phyloP scores from a whole-genome alignment of 2,888 invertebrate genomes.

The Herminia tarsipennalis region DNA sequence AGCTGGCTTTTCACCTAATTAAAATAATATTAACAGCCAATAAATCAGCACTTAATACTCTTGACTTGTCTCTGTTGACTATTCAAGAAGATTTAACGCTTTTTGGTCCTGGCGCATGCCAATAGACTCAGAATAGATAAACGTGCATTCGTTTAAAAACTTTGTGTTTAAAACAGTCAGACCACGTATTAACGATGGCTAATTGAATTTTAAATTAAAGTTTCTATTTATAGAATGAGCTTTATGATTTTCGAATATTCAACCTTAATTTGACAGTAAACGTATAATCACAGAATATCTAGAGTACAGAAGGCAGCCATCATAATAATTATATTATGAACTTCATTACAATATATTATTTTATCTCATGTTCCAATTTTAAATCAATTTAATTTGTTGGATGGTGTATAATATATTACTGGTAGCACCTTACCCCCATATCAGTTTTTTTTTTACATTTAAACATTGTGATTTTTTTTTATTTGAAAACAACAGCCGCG shows the following conservation, averaged over 20 bases:
- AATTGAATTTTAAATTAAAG: conserved; percentile 59
- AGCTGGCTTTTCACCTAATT: background rate
- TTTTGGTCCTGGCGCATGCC: conserved; percentile 38
- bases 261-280: background rate
- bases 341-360: too few relatives aligned
- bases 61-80: conserved; percentile 1
- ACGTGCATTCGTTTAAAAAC: conserved; percentile 3
- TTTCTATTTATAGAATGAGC: conserved; percentile 4
- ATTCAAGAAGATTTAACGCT: conserved; percentile 12
- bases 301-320: too few relatives aligned
- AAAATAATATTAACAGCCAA: conserved; percentile 5
- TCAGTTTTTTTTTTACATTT: too few relatives aligned
- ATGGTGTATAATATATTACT: too few relatives aligned
- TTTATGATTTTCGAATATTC: conserved; percentile 4
- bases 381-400: too few relatives aligned
- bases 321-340: too few relatives aligned
- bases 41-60: conserved; percentile 1
- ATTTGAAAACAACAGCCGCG: too few relatives aligned
- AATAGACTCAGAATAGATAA: conserved; percentile 37
- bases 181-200: conserved; percentile 49
- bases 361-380: too few relatives aligned
- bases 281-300: too few relatives aligned
- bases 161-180: conserved; percentile 40
- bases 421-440: too few relatives aligned
- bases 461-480: too few relatives aligned